A percentile compares a stretch with the other conserved stretches of the same genome.
Conservation (phyloP, 2,797 vertebrate species). For the Ambastaia sidthimunki region DNA sequence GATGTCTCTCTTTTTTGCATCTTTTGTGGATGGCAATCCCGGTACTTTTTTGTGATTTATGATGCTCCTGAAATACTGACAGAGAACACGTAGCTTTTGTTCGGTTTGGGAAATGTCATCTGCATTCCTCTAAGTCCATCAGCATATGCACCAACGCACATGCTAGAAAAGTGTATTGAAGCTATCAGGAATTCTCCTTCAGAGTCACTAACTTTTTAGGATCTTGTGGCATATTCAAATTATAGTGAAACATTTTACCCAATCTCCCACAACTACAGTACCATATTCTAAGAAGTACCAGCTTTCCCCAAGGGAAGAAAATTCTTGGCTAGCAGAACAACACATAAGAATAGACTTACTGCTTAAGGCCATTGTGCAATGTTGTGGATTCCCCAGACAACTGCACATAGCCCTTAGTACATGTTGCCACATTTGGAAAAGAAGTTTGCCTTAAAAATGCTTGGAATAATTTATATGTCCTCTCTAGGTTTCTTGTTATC, state of each 20-base stretch:
- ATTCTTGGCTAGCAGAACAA: slow-evolving; percentile 13
- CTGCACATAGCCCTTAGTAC: slow-evolving; percentile 1
- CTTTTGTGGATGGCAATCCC: not conserved
- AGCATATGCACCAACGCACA: not conserved
- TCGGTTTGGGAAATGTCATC: slow-evolving; percentile 18
- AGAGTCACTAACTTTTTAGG: not conserved
- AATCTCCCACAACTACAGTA: not conserved
- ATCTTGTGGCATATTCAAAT: not conserved
- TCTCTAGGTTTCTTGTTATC: slow-evolving; percentile 39
- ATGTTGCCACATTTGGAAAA: slow-evolving; percentile 38
- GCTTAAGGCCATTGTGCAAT: slow-evolving; percentile 33
- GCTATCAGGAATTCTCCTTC: not conserved
- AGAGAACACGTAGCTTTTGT: slow-evolving; percentile 13
- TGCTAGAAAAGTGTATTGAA: slow-evolving; percentile 10
- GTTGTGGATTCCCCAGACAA: slow-evolving; percentile 28
- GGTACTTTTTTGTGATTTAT: not conserved
- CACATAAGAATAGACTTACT: slow-evolving; percentile 19
- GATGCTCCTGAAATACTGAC: not conserved
- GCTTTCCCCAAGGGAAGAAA: slow-evolving; percentile 19
- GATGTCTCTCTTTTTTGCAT: not conserved
- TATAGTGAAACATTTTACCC: not conserved
- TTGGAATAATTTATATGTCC: slow-evolving; percentile 37
- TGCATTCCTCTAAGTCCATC: slow-evolving; percentile 19
- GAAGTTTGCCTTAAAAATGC: slow-evolving; percentile 24
- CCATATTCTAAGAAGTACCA: not conserved